Base-by-base conservation (phyloP, 2,888 invertebrate species). In the Aleiodes alternator region DNA sequence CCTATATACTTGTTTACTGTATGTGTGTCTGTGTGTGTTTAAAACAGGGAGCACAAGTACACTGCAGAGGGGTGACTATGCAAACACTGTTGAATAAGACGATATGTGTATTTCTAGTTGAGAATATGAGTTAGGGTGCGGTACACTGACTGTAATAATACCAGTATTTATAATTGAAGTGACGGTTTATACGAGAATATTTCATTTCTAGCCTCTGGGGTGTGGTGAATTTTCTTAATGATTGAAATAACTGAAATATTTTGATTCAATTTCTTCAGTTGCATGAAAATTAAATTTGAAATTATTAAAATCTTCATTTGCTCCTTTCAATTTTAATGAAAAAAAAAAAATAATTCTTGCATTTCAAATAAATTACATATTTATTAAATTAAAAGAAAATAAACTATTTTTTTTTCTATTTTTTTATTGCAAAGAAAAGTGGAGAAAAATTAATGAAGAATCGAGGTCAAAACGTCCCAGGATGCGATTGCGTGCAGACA, bases 401-500 rank as follows among this genome's bases (percentile, higher is more conserved):
- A 11, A 38, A 59, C 57, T 72, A 23, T 61, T 72, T 64, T 14
- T 56, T 38, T 71, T 51, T 51, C 48, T 8, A 48, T 14, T 43
- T 48, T 43, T 43, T 8, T 9, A 64, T 64, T 48, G 64, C 64
- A 48, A 29, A 68, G 29, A 68, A 50, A 51, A 51, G 12, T 29
- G 16, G 5, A 16, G 38, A 55, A 68, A 34, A 48, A 48, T 7
- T 29, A 69, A 55, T 57, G 64, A 12, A 75, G 57, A 69, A 76
- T 78, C 53, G 76, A 74, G 78, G 70, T 72, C 76, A 72, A 70
- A 68, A 29, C 74, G 68, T 80, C 75, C 72, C 75, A 74, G 72
- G 73, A 76, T 77, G 76, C 72, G 48, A 75, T 75, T 76, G 78
- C 80, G 78, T 80, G 80, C 77, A 69, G 75, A 76, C 76, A 72